A percentile compares a stretch with the other conserved stretches of the same genome.
These are phyloP conservation scores for Melanogrammus aeglefinus DNA, from an alignment of 2,797 vertebrate genomes.

Conservation along the genomic window DNA sequence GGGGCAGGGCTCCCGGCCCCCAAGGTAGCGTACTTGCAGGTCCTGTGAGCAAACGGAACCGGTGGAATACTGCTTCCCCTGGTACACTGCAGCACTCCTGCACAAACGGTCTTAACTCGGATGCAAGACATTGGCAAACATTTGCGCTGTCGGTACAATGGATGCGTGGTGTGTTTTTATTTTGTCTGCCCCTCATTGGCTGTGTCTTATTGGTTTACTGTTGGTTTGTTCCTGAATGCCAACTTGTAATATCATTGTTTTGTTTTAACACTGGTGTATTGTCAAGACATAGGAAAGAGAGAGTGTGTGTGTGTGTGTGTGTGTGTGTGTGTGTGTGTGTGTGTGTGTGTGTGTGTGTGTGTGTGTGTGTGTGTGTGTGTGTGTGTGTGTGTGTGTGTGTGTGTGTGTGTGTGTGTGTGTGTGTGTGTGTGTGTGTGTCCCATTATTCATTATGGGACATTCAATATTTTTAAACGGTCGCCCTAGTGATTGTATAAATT, in stretches of 20 bases:
- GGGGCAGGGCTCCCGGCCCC: not conserved
- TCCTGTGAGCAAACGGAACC: not conserved
- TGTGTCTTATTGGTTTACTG: not conserved
- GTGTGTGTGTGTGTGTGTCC: not conserved
- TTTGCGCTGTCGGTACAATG: too few relatives aligned
- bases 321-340: not conserved
- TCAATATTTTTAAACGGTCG: constrained; percentile 27
- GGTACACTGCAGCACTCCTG: not conserved
- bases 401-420: too few relatives aligned
- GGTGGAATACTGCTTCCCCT: not conserved
- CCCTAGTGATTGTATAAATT: constrained; percentile 40
- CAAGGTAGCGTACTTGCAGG: not conserved
- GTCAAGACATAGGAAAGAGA: constrained; percentile 2
- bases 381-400: not conserved
- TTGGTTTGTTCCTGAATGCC: not conserved
- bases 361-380: not conserved
- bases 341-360: too few relatives aligned
- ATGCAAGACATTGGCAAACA: not conserved
- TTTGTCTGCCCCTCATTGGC: not conserved
- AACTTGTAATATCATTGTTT: constrained; percentile 23
- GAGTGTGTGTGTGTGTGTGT: not conserved
- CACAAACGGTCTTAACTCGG: not conserved
- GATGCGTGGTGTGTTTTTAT: not conserved
- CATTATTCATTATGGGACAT: not conserved
- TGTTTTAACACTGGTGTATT: constrained; percentile 31